These are phyloP conservation scores for Acanthurus leucopareius DNA, from an alignment of 2,797 vertebrate genomes.

Conservation along the genomic window DNA sequence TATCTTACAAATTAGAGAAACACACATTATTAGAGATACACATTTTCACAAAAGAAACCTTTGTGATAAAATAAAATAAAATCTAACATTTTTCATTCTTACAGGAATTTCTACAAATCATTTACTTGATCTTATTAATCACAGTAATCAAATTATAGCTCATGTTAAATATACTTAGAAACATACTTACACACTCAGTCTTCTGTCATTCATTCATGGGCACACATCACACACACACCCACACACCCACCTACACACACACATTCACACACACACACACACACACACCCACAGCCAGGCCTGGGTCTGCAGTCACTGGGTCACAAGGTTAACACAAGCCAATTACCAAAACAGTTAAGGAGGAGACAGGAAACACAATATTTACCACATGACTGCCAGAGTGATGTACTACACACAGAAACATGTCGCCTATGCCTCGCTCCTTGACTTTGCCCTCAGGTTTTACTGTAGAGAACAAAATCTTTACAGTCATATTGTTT, in stretches of 20 bases:
- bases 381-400: slow-evolving; percentile 86
- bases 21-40: too few relatives aligned
- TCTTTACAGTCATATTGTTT: not conserved
- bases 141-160: slow-evolving; percentile 20
- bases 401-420: slow-evolving; percentile 78
- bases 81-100: too few relatives aligned
- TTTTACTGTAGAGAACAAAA: slow-evolving; percentile 35
- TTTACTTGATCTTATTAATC: slow-evolving; percentile 23
- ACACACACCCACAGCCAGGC: slow-evolving; percentile 36
- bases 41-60: too few relatives aligned
- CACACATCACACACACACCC: slow-evolving; percentile 13
- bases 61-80: too few relatives aligned
- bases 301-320: slow-evolving; percentile 75
- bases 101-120: slow-evolving; percentile 8
- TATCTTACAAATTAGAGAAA: too few relatives aligned
- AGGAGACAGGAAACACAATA: slow-evolving; percentile 88
- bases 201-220: slow-evolving; percentile 9
- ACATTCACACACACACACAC: slow-evolving; percentile 34
- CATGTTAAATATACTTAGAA: not conserved
- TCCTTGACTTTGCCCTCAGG: slow-evolving; percentile 16
- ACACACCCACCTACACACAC: slow-evolving; percentile 19
- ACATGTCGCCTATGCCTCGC: slow-evolving; percentile 23
- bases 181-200: not conserved
- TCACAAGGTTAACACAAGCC: slow-evolving; percentile 88
- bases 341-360: slow-evolving; percentile 89